phyloP scores from a whole-genome alignment of 2,113 vertebrate genomes.

The Rissa tridactyla region DNA sequence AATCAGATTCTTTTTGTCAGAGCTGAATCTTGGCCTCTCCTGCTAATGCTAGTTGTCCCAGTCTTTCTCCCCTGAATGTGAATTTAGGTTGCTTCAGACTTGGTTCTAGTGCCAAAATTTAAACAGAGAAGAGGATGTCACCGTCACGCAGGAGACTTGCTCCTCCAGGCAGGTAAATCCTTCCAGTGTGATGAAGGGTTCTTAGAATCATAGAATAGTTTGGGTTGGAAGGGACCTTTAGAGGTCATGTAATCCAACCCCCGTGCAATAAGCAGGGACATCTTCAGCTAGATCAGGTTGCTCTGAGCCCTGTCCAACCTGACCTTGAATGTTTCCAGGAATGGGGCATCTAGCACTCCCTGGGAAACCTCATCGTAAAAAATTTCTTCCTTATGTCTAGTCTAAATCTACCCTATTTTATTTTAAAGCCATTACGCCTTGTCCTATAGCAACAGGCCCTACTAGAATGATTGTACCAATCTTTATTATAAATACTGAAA shows the following conservation, averaged over 20 bases:
- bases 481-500: background rate
- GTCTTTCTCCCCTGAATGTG: background rate
- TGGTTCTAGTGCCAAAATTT: background rate
- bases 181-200: background rate
- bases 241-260: background rate
- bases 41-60: background rate
- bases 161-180: background rate
- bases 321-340: background rate
- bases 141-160: rapidly evolving
- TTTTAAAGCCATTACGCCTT: background rate
- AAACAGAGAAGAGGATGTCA: background rate
- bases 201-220: background rate
- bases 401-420: background rate
- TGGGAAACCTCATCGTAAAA: background rate
- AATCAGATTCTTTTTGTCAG: background rate
- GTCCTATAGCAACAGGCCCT: background rate
- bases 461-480: background rate
- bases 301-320: background rate
- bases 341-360: background rate
- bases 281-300: background rate
- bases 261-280: background rate
- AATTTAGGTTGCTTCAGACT: background rate
- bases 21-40: background rate
- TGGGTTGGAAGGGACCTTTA: background rate
- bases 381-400: background rate